These are phyloP conservation scores for Ailuropoda melanoleuca DNA, from an alignment of 2,113 vertebrate species.

Conservation along the genomic window DNA sequence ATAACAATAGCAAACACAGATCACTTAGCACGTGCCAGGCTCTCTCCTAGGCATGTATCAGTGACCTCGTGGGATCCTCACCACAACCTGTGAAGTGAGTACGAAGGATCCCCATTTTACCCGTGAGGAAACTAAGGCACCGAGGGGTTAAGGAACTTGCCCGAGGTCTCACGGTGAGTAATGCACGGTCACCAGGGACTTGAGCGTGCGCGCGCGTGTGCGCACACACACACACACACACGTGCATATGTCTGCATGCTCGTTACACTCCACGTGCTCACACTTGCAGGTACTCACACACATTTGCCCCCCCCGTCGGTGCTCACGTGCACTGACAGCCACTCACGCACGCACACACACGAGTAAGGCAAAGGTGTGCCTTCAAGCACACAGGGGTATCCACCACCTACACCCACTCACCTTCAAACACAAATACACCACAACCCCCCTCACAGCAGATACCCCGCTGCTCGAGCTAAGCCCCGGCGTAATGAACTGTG, in stretches of 20 bases:
- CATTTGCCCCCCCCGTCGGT: neutral
- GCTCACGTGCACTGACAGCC: no score
- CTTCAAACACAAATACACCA: neutral
- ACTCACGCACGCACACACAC: neutral
- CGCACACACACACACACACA: neutral
- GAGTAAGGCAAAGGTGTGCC: neutral
- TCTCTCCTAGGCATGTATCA: accelerated
- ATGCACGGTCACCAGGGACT: neutral
- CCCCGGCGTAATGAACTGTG: accelerated
- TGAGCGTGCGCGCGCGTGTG: no score
- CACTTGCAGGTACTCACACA: neutral
- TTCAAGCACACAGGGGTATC: neutral
- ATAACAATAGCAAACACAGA: neutral
- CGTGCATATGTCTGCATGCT: no score
- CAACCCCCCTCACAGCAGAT: accelerated
- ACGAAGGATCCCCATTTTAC: neutral
- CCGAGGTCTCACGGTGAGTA: neutral
- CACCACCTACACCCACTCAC: neutral
- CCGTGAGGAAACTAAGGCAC: neutral
- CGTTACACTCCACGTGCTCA: neutral
- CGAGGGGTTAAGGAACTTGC: neutral
- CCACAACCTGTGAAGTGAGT: accelerated
- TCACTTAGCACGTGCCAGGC: accelerated
- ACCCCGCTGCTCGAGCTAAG: neutral
- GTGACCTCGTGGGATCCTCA: accelerated